These are phyloP conservation scores for Drosophila dunni DNA, from an alignment of 1,140 invertebrate genomes.

Conservation along the genomic window DNA sequence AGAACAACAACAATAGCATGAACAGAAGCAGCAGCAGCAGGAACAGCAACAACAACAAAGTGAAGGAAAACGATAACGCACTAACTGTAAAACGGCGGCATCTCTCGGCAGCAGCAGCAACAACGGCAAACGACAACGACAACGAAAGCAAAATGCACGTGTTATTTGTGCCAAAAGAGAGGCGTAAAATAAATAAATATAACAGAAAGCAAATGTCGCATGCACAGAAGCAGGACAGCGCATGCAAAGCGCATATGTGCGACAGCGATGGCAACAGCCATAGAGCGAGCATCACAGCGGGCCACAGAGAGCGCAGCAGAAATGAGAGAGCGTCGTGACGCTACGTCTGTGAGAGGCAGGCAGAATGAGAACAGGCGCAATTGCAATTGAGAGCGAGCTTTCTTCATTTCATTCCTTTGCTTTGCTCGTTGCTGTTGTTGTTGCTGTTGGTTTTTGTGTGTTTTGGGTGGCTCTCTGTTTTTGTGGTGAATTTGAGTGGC, in stretches of 20 bases:
- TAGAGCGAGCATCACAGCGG: constrained; percentile 2
- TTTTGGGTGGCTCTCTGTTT: constrained; percentile 61
- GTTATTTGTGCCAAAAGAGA: constrained; percentile 65
- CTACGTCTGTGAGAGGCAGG: neutral
- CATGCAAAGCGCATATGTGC: neutral
- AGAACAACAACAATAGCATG: constrained; percentile 3
- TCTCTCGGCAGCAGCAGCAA: neutral
- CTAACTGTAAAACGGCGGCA: constrained; percentile 19
- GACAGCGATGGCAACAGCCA: neutral
- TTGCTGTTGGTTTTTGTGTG: too few relatives aligned
- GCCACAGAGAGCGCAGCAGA: constrained; percentile 10
- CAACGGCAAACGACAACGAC: constrained; percentile 1
- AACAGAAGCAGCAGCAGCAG: constrained; percentile 12
- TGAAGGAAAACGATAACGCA: neutral
- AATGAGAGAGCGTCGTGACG: neutral
- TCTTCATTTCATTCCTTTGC: constrained; percentile 7
- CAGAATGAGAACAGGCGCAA: neutral
- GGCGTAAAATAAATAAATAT: constrained; percentile 54
- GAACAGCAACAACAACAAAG: constrained; percentile 13
- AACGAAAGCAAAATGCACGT: constrained; percentile 68
- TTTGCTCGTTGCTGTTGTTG: too few relatives aligned
- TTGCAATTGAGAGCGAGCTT: constrained; percentile 50
- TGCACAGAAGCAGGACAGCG: constrained; percentile 15
- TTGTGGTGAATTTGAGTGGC: constrained; percentile 70
- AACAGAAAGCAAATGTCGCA: constrained; percentile 30